Base-by-base conservation (phyloP, 2,113 vertebrate genomes). In the Lagenorhynchus albirostris region DNA sequence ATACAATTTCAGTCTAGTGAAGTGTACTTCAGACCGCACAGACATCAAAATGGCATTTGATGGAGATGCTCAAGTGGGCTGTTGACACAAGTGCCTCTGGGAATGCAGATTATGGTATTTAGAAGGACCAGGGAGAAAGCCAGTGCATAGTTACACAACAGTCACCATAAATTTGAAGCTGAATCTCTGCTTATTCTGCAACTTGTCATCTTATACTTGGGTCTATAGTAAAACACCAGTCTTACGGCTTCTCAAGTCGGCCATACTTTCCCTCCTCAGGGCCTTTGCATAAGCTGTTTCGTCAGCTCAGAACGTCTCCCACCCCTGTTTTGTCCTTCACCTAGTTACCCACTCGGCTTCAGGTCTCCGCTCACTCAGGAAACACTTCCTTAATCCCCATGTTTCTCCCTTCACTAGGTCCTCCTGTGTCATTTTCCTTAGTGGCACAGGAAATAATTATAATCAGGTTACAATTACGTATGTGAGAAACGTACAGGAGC, bases 301-400 rank as follows among this genome's bases (percentile, higher is more conserved):
- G 79, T 84, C 53, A 29, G 50, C 74, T 50, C 47, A 50, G 31
- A 82, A 62, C 53, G 10, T 33, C 38, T 23, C 47, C 63, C n/a
- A 5, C 4, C 36, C 8, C 20, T 6, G 3, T 0, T 3, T 10
- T 1, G 4, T 5, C n/a, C 44, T 53, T 77, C 71, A 71, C 5
- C 15, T 8, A 15, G 31, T 79, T 8, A 36, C 53, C 33, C 33
- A 20, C 25, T 15, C 11, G 47, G 53, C 53, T 79, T 62, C n/a
- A 2, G 71, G 63, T 10, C n/a, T 76, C 2, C 0, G 44, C 47
- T 81, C 47, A 33, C 73, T 38, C 44, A 6, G 65, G 26, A 73
- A 21, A 81, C 3, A 1, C 41, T 44, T 71, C 44, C 41, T 73
- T n/a, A n/a, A 10, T 18, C 65, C 36, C 74, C 36, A 25, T 5